Evolutionary conservation across 2,888 invertebrate species (phyloP).

Genomic region (Eilema griseolum): DNA sequence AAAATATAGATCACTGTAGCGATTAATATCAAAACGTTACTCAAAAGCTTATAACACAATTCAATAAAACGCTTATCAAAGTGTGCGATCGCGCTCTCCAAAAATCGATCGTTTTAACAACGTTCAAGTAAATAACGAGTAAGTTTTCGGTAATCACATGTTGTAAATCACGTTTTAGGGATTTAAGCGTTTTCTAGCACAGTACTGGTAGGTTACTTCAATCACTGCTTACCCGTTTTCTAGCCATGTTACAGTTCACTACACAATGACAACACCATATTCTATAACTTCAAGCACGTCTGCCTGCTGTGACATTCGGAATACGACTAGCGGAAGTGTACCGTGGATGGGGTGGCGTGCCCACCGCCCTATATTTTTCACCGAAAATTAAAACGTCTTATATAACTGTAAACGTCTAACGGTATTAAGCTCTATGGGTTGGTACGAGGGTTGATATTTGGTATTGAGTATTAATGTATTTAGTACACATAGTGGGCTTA

Average conservation of each 20-base stretch:
- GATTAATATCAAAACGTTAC: conserved; percentile 13
- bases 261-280: conserved; percentile 57
- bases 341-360: conserved; percentile 60
- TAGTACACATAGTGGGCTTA: conserved; percentile 41
- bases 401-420: conserved; percentile 40
- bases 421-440: conserved; percentile 47
- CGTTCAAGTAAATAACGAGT: conserved; percentile 9
- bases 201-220: conserved; percentile 36
- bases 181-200: conserved; percentile 29
- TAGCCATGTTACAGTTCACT: conserved; percentile 73
- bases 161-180: not conserved
- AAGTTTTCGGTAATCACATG: not conserved
- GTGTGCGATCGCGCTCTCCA: conserved; percentile 14
- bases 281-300: conserved; percentile 51
- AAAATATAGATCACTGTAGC: not conserved
- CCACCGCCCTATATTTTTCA: conserved; percentile 70
- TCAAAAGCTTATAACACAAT: conserved; percentile 9
- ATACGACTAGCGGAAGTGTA: conserved; percentile 66
- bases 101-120: conserved; percentile 9
- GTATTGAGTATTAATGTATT: conserved; percentile 27
- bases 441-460: conserved; percentile 41
- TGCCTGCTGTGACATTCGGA: conserved; percentile 56
- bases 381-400: conserved; percentile 59
- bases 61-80: conserved; percentile 22
- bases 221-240: conserved; percentile 78